These are phyloP conservation scores for Lepas anatifera DNA, from an alignment of 2,888 invertebrate species.

Conservation along the genomic window DNA sequence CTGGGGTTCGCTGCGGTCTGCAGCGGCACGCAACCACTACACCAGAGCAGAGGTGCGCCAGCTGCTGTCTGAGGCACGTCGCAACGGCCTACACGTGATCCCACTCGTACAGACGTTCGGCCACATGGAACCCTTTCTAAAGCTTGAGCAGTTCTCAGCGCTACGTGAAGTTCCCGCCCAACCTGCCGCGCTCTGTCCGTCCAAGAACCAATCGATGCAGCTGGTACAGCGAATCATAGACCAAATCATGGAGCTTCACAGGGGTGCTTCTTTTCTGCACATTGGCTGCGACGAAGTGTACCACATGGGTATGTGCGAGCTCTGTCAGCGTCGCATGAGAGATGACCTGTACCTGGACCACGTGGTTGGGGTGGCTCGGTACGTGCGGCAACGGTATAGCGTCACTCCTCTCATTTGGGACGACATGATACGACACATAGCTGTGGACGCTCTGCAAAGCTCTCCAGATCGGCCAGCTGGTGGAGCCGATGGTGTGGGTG, in stretches of 20 bases:
- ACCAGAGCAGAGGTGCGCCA: conserved; percentile 28
- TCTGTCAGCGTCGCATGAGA: conserved; percentile 32
- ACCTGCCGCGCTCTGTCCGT: conserved; percentile 46
- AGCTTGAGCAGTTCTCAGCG: conserved; percentile 51
- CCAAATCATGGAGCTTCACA: conserved; percentile 31
- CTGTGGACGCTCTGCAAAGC: conserved; percentile 45
- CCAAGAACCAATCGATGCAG: conserved; percentile 32
- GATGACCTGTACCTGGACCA: conserved; percentile 49
- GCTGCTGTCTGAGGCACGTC: conserved; percentile 31
- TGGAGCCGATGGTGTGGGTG: conserved; percentile 72
- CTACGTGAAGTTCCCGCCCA: conserved; percentile 52
- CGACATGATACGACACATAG: conserved; percentile 58
- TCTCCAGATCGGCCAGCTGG: conserved; percentile 49
- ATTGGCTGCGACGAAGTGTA: conserved; percentile 38
- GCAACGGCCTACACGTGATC: conserved; percentile 41
- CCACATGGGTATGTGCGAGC: conserved; percentile 25
- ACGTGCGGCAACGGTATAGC: conserved; percentile 44
- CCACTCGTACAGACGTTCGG: conserved; percentile 43
- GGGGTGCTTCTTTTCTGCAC: conserved; percentile 34
- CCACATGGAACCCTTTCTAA: conserved; percentile 54
- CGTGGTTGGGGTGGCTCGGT: conserved; percentile 45
- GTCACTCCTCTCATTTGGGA: conserved; percentile 62
- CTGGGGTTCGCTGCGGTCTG: conserved; percentile 34
- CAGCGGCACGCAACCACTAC: conserved; percentile 35
- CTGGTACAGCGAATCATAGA: conserved; percentile 32